Conservation (phyloP, 1,140 invertebrate genomes). For the Hormaphis cornu region DNA sequence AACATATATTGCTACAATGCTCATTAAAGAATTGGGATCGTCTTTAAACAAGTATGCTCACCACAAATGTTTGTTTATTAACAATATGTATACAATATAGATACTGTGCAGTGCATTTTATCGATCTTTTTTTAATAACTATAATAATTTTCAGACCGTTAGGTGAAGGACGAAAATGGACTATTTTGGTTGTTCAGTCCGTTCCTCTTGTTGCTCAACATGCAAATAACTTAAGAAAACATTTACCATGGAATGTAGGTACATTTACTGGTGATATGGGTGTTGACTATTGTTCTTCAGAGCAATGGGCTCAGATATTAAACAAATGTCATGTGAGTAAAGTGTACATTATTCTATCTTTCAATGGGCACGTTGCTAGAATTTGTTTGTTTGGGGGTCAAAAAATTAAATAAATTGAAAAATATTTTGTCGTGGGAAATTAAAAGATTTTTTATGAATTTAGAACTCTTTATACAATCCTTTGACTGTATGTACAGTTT, state of each 20-base stretch:
- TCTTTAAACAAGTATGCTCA: conserved; percentile 44
- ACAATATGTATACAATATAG: no score
- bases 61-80: no score
- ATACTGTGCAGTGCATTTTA: no score
- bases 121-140: no score
- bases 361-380: no score
- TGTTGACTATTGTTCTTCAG: conserved; percentile 58
- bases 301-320: conserved; percentile 58
- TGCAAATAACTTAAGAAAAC: conserved; percentile 51
- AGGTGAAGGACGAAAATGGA: conserved; percentile 56
- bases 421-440: no score
- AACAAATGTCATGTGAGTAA: conserved; percentile 49
- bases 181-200: conserved; percentile 68
- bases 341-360: no score
- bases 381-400: no score
- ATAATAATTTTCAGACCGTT: conserved; percentile 46
- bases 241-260: conserved; percentile 48
- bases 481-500: no score
- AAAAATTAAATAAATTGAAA: no score
- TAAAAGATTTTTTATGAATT: no score
- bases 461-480: no score
- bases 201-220: conserved; percentile 75
- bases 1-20: conserved; percentile 79
- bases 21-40: conserved; percentile 59
- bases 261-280: conserved; percentile 47